Evolutionary conservation across 2,113 vertebrate species (phyloP), one percentile per base, ranked within the genome.

Genomic region (Nothocercus julius): DNA sequence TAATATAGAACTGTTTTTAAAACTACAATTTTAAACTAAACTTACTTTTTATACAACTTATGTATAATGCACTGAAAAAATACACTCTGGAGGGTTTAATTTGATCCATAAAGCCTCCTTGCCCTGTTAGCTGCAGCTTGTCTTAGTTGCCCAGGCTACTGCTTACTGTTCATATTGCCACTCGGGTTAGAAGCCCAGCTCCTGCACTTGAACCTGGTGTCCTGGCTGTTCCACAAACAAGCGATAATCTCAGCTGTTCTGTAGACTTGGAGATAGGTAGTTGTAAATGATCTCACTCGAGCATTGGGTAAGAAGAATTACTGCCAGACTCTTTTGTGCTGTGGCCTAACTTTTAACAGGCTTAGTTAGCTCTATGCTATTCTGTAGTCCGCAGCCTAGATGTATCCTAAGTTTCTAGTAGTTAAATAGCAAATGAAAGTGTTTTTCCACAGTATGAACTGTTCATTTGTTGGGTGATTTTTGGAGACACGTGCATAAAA

Each of bases 201-300:
- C 68, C 81, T 82, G 51, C 56, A 17, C 40, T 77, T 11, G 0
- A 62, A 44, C 74, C 44, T 58, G 28, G 54, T 49, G 49, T 87
- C 49, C 58, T 80, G 27, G 54, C 22, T 77, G 20, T 80, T 85
- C 58, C 80, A 36, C 72, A 77, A 75, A 77, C 14, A 64, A 69
- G n/a, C 22, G 34, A 40, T 94, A 79, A 88, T 90, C 88, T 94
- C 90, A 96, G 91, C 68, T 90, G 59, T 53, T 85, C 76, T 81
- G 13, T 54, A 81, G 82, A 42, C 68, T 67, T 80, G 32, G 63
- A 79, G 30, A 38, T 88, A 74, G 79, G 25, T 34, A 36, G 68
- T 61, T 85, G 24, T 64, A 51, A 58, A 36, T 85, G 90, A 94
- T 66, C 78, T 89, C 63, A 70, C 36, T 87, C 64, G 25, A 85